phyloP scores from a whole-genome alignment of 2,888 invertebrate genomes.

The Platynereis dumerilii region DNA sequence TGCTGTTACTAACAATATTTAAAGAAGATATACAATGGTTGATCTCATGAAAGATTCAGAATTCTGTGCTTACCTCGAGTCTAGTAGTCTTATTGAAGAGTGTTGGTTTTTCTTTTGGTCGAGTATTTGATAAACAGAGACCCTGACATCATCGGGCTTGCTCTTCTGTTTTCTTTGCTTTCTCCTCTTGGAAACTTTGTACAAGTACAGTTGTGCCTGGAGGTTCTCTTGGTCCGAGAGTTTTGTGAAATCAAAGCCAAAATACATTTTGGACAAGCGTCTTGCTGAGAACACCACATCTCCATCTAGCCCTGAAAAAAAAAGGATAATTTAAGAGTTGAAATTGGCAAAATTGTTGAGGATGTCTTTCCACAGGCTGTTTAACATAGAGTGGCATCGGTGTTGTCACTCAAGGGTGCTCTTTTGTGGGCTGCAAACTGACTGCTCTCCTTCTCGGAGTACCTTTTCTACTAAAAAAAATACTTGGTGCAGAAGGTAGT shows the following conservation, averaged over 20 bases:
- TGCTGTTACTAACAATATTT: no score
- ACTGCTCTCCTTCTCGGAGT: no score
- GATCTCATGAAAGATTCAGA: no score
- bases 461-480: no score
- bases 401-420: no score
- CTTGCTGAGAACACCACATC: conserved; percentile 24
- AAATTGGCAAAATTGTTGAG: no score
- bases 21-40: no score
- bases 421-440: no score
- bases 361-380: no score
- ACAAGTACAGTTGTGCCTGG: conserved; percentile 10
- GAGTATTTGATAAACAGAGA: not conserved
- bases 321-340: not conserved
- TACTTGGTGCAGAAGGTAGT: no score
- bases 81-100: conserved; percentile 1
- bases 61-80: not conserved
- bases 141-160: not conserved
- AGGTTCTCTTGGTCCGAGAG: not conserved
- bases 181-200: conserved; percentile 1
- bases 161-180: conserved; percentile 1
- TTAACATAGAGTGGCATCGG: no score
- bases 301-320: conserved; percentile 11
- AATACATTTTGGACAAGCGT: conserved; percentile 12
- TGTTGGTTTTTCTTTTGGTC: conserved; percentile 4
- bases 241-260: conserved; percentile 19